Percentiles rank a stretch among this genome's conserved stretches.
phyloP scores from a whole-genome alignment of 2,888 invertebrate genomes.

The Taphrorychus bicolor region DNA sequence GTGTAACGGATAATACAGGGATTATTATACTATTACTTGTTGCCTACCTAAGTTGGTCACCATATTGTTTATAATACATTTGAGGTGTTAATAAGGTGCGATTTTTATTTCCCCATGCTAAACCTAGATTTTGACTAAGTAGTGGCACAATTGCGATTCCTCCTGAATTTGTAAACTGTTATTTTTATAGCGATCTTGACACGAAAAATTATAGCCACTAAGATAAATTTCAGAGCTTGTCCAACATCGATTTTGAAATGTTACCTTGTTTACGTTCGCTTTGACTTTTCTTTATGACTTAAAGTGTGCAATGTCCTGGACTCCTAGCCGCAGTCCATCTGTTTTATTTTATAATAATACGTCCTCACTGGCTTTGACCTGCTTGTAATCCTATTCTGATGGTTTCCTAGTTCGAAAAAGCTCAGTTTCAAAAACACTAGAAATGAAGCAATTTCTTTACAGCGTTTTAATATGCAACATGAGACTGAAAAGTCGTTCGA shows the following conservation, averaged over 20 bases:
- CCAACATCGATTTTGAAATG: neutral
- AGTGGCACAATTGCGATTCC: too few species aligned
- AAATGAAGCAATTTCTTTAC: neutral
- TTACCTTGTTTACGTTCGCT: neutral
- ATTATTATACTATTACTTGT: slow-evolving; percentile 8
- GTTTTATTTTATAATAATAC: too few species aligned
- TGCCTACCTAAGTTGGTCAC: neutral
- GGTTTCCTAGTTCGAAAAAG: too few species aligned
- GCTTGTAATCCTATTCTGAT: neutral
- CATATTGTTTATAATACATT: neutral
- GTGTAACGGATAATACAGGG: slow-evolving; percentile 28
- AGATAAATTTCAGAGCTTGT: neutral
- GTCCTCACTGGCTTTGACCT: neutral
- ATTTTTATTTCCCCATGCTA: neutral
- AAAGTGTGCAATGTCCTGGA: neutral
- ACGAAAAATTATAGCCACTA: neutral
- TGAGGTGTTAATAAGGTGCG: neutral
- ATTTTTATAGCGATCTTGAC: neutral
- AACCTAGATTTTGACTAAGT: neutral
- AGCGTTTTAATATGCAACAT: neutral
- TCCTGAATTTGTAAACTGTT: too few species aligned
- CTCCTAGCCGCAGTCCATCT: neutral
- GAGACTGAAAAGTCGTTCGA: too few species aligned
- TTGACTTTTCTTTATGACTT: neutral
- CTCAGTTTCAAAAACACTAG: too few species aligned